phyloP scores from a whole-genome alignment of 1,140 invertebrate genomes.

The Cherax destructor region DNA sequence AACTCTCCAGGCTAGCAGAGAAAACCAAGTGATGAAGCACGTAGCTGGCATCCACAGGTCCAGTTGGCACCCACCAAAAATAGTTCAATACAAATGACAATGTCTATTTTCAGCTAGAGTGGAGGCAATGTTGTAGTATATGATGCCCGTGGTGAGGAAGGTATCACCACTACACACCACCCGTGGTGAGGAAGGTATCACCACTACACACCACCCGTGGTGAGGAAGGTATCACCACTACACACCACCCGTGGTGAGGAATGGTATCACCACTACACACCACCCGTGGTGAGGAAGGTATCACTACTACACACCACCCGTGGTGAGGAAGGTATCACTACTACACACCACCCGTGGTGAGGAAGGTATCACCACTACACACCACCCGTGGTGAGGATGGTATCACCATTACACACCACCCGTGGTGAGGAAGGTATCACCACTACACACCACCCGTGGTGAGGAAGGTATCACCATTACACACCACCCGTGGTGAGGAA shows the following conservation, averaged over 20 bases:
- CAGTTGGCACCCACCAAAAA: conserved; percentile 32
- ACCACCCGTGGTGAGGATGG: not conserved
- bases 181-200: not conserved
- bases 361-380: not conserved
- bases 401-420: not conserved
- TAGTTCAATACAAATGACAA: conserved; percentile 23
- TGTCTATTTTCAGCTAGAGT: conserved; percentile 23
- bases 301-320: no score
- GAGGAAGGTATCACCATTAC: not conserved
- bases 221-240: no score
- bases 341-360: not conserved
- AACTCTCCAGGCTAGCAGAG: not conserved
- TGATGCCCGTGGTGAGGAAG: not conserved
- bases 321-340: no score
- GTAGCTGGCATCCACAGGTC: conserved; percentile 22
- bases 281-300: not conserved
- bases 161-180: not conserved
- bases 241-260: no score
- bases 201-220: not conserved
- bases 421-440: no score
- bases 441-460: no score
- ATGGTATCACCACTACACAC: not conserved
- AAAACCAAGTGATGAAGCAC: not conserved
- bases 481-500: not conserved
- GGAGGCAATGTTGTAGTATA: not conserved